phyloP scores from a whole-genome alignment of 2,113 vertebrate species.

The Strix aluco region DNA sequence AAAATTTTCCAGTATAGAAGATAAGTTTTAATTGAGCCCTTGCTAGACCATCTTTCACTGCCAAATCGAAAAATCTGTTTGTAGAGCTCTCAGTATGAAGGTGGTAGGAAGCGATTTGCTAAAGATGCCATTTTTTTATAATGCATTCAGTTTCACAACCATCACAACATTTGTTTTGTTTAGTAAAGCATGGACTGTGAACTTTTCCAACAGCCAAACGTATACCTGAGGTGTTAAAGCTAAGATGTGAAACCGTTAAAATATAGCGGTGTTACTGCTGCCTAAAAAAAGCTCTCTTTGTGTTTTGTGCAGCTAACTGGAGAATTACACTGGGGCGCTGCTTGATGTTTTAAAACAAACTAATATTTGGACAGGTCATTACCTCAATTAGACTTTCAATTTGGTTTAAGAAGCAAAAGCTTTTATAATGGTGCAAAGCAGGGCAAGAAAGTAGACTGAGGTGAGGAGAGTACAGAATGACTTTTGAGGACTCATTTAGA shows the following conservation, averaged over 20 bases:
- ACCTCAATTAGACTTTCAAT: background rate
- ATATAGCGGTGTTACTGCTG: background rate
- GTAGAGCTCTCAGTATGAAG: background rate
- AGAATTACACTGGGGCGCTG: background rate
- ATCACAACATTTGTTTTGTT: background rate
- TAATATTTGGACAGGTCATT: background rate
- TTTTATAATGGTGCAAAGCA: background rate
- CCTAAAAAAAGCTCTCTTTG: background rate
- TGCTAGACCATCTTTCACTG: background rate
- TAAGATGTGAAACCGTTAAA: background rate
- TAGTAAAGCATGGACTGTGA: background rate
- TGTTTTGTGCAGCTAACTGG: background rate
- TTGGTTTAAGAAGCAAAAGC: background rate
- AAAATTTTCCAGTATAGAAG: background rate
- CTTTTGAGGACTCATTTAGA: background rate
- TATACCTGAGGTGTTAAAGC: background rate
- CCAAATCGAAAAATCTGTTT: background rate
- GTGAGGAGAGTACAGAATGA: background rate
- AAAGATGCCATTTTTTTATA: background rate
- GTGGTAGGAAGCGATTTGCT: background rate
- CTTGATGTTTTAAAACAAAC: background rate
- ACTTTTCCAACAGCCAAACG: background rate
- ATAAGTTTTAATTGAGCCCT: background rate
- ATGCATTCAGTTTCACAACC: background rate
- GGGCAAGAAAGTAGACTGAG: background rate